Base-by-base conservation (phyloP, 2,797 vertebrate genomes). In the Pangasius djambal region DNA sequence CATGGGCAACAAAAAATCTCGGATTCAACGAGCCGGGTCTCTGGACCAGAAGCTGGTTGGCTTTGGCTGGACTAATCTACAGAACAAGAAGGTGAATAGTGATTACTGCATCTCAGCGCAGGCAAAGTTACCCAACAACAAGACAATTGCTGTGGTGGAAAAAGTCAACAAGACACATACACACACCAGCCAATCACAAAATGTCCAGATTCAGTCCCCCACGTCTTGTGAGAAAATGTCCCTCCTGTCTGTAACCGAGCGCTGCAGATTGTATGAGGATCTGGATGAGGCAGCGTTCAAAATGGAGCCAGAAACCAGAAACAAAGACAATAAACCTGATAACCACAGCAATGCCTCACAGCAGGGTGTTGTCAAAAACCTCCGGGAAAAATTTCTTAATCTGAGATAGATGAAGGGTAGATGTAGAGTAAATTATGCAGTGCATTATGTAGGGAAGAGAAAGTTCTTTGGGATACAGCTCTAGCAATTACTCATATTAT, bases 181-280 rank as follows among this genome's bases (percentile, higher is more conserved):
- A 65, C 18, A 22, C 37, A 4, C 72, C 69, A 28, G 50, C 31
- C 65, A 31, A 7, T 55, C 69, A 22, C 65, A 93, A 0, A 70
- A 90, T 0, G 93, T 97, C 37, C 97, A 97, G 93, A 97, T 97
- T 92, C 96, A 95, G 12, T 97, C 97, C 0, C 97, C 97, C 0
- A 97, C 97, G 48, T 95, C 95, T 25, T 95, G 93, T 44, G 97
- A 97, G 93, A 97, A 96, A 90, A 96, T 97, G 91, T 97, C 94
- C 48, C 94, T 97, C 85, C 95, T 95, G 92, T 96, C 96, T 0
- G 94, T 96, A 34, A 94, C 94, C 0, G 97, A 97, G 83, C 96
- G 96, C 63, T 97, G 97, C 93, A 96, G 95, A 34, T 95, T 94
- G 84, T 97, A 96, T 88, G 97, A 97, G 93, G 96, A 97, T 0